Conservation (phyloP, 2,113 vertebrate genomes). For the Morone chrysops region DNA sequence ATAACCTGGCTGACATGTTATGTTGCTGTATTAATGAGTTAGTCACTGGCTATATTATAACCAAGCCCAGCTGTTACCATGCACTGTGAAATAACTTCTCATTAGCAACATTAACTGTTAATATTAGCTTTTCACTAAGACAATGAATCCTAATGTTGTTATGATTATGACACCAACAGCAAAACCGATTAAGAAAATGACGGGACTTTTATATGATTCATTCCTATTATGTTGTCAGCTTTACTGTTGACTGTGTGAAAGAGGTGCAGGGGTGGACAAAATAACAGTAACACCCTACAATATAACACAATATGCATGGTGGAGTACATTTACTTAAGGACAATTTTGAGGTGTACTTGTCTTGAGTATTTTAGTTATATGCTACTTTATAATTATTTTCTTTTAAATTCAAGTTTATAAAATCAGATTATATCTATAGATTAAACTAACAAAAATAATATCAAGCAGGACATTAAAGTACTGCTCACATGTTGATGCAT, state of each 20-base stretch:
- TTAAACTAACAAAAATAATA: background rate
- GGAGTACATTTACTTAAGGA: background rate
- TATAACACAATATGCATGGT: background rate
- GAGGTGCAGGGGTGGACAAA: background rate
- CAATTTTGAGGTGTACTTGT: background rate
- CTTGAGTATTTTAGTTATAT: background rate
- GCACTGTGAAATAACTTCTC: background rate
- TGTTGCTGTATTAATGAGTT: background rate
- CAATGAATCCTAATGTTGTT: no score
- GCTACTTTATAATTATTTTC: background rate
- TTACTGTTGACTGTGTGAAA: background rate
- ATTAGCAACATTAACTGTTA: background rate
- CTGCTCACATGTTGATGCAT: background rate
- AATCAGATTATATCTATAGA: background rate
- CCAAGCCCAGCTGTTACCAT: background rate
- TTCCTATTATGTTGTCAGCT: background rate
- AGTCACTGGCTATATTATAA: background rate
- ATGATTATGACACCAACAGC: no score
- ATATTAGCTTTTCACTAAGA: no score
- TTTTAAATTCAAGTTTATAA: background rate
- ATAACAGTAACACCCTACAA: background rate
- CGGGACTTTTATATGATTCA: no score
- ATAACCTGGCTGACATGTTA: background rate
- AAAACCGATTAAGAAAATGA: no score
- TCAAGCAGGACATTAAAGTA: background rate